Conservation (phyloP, 2,888 invertebrate genomes). For the Leistus spinibarbis region DNA sequence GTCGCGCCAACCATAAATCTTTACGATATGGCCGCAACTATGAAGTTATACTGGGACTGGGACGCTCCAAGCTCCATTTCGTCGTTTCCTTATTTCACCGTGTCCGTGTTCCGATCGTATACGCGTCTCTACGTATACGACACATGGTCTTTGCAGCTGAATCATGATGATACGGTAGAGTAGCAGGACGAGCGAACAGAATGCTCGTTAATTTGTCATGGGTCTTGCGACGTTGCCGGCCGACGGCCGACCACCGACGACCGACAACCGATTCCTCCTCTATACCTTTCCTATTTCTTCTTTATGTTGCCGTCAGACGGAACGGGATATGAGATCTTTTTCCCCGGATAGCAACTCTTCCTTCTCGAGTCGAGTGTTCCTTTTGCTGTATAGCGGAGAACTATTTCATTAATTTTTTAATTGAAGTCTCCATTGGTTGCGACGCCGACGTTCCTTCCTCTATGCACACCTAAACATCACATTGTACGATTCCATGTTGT, state of each 20-base stretch:
- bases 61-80: constrained; percentile 7
- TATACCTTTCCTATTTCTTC: neutral
- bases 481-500: neutral
- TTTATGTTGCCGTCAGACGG: neutral
- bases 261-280: neutral
- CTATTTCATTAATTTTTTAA: constrained; percentile 36
- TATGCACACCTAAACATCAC: neutral
- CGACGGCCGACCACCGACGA: neutral
- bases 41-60: constrained; percentile 22
- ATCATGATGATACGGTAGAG: neutral
- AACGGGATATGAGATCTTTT: neutral
- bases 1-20: constrained; percentile 29
- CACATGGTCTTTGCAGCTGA: neutral
- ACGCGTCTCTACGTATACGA: neutral
- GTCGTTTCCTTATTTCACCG: constrained; percentile 4
- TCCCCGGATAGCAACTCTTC: constrained; percentile 1
- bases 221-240: neutral
- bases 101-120: neutral
- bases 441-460: neutral
- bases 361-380: constrained; percentile 16
- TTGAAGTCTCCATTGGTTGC: constrained; percentile 20
- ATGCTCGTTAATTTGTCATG: constrained; percentile 28
- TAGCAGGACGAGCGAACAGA: neutral
- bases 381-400: constrained; percentile 17
- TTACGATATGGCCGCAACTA: constrained; percentile 33